Conservation (phyloP, 2,113 vertebrate genomes). For the Chloroceryle aenea region DNA sequence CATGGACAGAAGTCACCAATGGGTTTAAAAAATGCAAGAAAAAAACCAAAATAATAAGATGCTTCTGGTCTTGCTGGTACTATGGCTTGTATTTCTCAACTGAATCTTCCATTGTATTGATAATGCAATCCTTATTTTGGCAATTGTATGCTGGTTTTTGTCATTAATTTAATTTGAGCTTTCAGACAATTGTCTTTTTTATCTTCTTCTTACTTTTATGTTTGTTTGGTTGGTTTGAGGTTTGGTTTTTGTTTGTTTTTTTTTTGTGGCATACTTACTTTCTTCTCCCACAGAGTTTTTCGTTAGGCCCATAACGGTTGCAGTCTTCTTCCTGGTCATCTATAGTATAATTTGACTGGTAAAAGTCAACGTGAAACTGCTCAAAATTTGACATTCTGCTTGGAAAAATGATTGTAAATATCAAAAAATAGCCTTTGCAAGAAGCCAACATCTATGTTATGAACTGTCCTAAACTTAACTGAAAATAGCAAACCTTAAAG, state of each 20-base stretch:
- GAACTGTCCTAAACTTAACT: background rate
- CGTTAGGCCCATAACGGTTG: constrained; percentile 21
- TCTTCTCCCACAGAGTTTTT: constrained; percentile 21
- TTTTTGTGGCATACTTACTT: constrained; percentile 59
- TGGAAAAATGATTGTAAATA: background rate
- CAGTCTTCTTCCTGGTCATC: constrained; percentile 76
- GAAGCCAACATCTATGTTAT: background rate
- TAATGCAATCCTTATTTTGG: background rate
- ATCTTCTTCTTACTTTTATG: background rate
- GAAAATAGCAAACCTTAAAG: background rate
- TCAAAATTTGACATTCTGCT: constrained; percentile 83
- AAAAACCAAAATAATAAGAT: background rate
- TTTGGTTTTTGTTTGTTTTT: background rate
- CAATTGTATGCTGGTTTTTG: background rate
- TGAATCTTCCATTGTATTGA: background rate
- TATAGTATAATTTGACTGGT: constrained; percentile 84
- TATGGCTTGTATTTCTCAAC: background rate
- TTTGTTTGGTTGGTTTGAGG: background rate
- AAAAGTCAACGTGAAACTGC: constrained; percentile 85
- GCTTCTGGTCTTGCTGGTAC: background rate
- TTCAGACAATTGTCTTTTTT: background rate
- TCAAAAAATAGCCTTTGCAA: background rate
- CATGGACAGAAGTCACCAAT: background rate
- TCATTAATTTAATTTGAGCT: background rate
- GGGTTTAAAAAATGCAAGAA: background rate